Evolutionary conservation across 2,797 vertebrate genomes (phyloP), one percentile per base, ranked within the genome.

Genomic region (Enteromius viviparus): DNA sequence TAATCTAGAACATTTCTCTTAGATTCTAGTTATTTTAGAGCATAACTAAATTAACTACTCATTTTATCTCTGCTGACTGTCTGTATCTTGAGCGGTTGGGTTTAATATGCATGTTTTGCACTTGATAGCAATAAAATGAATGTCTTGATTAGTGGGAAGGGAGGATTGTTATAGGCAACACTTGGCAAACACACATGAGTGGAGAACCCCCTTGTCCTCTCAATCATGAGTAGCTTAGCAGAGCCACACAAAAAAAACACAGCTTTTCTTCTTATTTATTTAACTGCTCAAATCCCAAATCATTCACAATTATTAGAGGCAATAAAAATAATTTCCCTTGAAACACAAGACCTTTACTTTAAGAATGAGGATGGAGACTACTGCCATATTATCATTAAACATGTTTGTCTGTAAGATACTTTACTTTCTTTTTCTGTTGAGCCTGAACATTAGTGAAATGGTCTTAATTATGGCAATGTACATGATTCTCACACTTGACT

Each of bases 131-230:
- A 76, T 82, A 83, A 83, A 84, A 87, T 66, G 81, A 89, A 87
- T 82, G 74, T 86, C 81, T 82, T 89, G 89, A 89, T 88, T 89
- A 89, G 88, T 84, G 81, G 82, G 65, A 51, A 86, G 91, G 93
- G 94, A 93, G 91, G 88, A 64, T 89, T 94, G 92, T 94, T 93
- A 87, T 90, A 88, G 83, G 62, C 90, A 93, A 92, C 91, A 91
- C 87, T 88, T 90, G 89, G 91, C 91, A 92, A 89, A 89, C 88
- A 70, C 89, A 80, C 77, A 81, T 60, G 80, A 89, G 80, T 80
- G 84, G 80, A 83, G 85, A 84, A 88, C 60, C 68, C 77, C 69
- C 84, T 91, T 85, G 68, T 84, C 79, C 69, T 45, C 75, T 89
- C 85, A 53, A 72, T 89, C 90, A 89, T 85, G 69, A 23, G 60